These are phyloP conservation scores for Heliconius melpomene DNA, from an alignment of 1,140 invertebrate genomes.

Conservation along the genomic window DNA sequence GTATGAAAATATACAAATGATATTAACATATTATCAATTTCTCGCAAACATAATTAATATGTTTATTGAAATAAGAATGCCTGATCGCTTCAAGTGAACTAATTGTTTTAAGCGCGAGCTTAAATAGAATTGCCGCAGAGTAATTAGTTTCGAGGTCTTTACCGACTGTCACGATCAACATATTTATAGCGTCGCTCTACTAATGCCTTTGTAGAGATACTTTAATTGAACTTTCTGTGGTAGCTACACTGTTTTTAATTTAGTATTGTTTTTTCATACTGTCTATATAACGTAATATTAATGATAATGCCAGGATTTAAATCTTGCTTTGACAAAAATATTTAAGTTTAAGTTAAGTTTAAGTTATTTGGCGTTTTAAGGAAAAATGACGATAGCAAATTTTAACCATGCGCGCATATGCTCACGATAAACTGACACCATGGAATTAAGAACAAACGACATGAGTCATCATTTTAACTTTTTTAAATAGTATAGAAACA, in stretches of 20 bases:
- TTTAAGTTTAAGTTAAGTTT: no score
- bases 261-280: background rate
- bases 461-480: no score
- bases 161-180: conserved; percentile 31
- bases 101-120: conserved; percentile 48
- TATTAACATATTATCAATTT: background rate
- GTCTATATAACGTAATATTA: no score
- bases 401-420: background rate
- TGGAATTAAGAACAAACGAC: no score
- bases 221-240: background rate
- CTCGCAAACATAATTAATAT: conserved; percentile 22
- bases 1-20: no score
- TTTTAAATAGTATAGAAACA: no score
- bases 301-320: no score
- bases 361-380: background rate
- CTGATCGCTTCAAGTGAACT: conserved; percentile 32
- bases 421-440: background rate
- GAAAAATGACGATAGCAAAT: background rate
- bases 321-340: no score
- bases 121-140: conserved; percentile 42
- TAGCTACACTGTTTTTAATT: background rate
- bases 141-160: conserved; percentile 47
- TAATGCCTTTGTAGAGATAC: conserved; percentile 7
- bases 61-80: conserved; percentile 27
- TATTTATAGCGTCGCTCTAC: conserved; percentile 24